phyloP scores from a whole-genome alignment of 1,140 invertebrate genomes.

The Papilio machaon region DNA sequence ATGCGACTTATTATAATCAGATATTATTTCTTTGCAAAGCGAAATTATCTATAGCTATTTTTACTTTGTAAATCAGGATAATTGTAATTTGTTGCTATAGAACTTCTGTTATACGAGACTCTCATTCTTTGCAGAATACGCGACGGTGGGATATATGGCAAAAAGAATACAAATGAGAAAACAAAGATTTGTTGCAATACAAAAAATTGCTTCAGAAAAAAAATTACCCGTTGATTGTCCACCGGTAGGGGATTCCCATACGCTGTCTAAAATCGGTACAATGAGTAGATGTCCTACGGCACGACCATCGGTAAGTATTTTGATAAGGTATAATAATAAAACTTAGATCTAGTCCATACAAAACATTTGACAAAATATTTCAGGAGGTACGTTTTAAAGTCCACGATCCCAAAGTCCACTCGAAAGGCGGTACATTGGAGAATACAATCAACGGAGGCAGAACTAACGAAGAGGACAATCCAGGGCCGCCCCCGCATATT shows the following conservation, averaged over 20 bases:
- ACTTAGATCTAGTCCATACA: neutral
- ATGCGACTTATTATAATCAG: constrained; percentile 38
- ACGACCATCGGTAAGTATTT: constrained; percentile 73
- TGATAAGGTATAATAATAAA: constrained; percentile 33
- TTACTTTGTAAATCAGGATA: neutral
- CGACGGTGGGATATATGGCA: constrained; percentile 97
- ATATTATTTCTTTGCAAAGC: constrained; percentile 27
- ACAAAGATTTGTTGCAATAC: constrained; percentile 93
- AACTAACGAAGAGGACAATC: constrained; percentile 83
- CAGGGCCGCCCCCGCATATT: constrained; percentile 88
- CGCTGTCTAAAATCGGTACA: constrained; percentile 81
- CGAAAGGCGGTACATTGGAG: constrained; percentile 94
- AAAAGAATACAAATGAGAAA: constrained; percentile 98
- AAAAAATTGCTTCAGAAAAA: constrained; percentile 96
- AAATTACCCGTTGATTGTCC: constrained; percentile 90
- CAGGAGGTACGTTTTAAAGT: constrained; percentile 97
- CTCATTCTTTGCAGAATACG: constrained; percentile 90
- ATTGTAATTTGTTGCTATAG: neutral
- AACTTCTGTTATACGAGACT: constrained; percentile 40
- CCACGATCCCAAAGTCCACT: constrained; percentile 95
- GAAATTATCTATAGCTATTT: neutral
- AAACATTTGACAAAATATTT: constrained; percentile 52
- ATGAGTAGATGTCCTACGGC: constrained; percentile 75
- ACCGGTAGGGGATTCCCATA: constrained; percentile 85
- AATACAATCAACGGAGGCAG: constrained; percentile 93